Conservation (phyloP, 2,797 vertebrate genomes). For the Artibeus lituratus region DNA sequence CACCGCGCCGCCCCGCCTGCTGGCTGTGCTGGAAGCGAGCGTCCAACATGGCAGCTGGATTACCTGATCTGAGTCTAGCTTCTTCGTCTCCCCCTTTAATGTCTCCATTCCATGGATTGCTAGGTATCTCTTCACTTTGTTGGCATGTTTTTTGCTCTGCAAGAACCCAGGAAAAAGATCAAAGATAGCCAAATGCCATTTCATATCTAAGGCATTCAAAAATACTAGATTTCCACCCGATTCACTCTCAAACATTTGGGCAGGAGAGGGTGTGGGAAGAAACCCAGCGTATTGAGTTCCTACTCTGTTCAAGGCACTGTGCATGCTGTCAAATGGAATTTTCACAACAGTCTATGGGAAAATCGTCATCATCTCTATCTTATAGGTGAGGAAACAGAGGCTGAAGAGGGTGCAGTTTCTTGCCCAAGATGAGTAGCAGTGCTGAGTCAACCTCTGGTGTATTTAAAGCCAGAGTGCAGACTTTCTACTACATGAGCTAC, state of each 20-base stretch:
- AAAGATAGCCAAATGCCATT: conserved; percentile 61
- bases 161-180: conserved; percentile 72
- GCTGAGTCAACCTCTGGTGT: background rate
- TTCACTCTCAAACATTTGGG: conserved; percentile 34
- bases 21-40: conserved; percentile 13
- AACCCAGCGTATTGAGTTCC: background rate
- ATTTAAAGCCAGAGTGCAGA: background rate
- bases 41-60: conserved; percentile 49
- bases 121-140: conserved; percentile 94
- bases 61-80: conserved; percentile 83
- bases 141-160: conserved; percentile 98
- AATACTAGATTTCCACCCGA: conserved; percentile 40
- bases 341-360: background rate
- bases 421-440: conserved; percentile 21
- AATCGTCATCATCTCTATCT: background rate
- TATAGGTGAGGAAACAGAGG: background rate
- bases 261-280: background rate
- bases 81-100: conserved; percentile 83
- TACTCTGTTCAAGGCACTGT: background rate
- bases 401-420: conserved; percentile 27
- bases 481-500: background rate
- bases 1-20: conserved; percentile 31
- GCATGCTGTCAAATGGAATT: background rate
- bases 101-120: conserved; percentile 90
- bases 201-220: conserved; percentile 43